Percentiles rank a stretch among this genome's conserved stretches.
Evolutionary conservation across 2,113 vertebrate species (phyloP).

Genomic region (Scomber scombrus): DNA sequence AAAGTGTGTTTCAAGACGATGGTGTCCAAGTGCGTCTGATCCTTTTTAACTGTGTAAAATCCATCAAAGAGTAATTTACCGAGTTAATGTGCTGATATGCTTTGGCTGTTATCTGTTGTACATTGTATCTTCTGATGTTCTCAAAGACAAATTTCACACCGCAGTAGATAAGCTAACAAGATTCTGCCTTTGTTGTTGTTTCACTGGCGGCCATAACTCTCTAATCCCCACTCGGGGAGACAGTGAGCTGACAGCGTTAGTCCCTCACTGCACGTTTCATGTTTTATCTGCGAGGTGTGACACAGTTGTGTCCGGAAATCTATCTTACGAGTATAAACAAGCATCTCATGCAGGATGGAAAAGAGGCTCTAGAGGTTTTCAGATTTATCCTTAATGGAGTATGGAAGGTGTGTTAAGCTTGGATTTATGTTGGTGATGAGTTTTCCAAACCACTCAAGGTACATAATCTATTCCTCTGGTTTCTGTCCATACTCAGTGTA

Average conservation of each 20-base stretch:
- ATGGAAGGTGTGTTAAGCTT: not conserved
- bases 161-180: constrained; percentile 69
- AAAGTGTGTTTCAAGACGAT: too few species aligned
- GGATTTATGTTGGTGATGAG: not conserved
- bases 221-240: constrained; percentile 44
- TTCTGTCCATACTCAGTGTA: too few species aligned
- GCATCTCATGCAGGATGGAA: constrained; percentile 15
- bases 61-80: constrained; percentile 48
- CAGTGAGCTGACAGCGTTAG: constrained; percentile 7
- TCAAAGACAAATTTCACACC: constrained; percentile 71
- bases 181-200: constrained; percentile 63
- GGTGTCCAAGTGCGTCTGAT: too few species aligned
- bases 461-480: not conserved
- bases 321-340: not conserved
- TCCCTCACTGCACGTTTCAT: constrained; percentile 22
- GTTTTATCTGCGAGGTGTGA: constrained; percentile 53
- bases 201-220: constrained; percentile 43
- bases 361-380: constrained; percentile 5
- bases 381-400: not conserved
- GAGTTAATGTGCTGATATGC: constrained; percentile 55
- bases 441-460: not conserved
- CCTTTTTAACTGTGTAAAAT: constrained; percentile 40
- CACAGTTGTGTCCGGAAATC: constrained; percentile 39
- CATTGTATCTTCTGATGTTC: constrained; percentile 51
- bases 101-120: constrained; percentile 63